Percentiles rank a stretch among this genome's conserved stretches.
Evolutionary conservation across 2,888 invertebrate genomes (phyloP).

Genomic region (Leptopilina drosophilae): DNA sequence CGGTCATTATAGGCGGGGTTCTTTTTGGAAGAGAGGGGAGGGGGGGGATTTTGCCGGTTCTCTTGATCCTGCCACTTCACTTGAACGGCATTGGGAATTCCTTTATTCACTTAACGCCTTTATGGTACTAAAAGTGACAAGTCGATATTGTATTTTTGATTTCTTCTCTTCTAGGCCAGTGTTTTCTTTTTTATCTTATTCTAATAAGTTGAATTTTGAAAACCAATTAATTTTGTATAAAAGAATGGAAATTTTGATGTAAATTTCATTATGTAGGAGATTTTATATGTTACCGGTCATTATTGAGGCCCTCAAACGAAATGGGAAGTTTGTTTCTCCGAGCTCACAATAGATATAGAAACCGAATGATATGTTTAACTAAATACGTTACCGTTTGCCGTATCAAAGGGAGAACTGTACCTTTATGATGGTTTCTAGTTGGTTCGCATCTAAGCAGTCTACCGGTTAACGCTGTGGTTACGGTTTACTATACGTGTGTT

Average conservation of each 20-base stretch:
- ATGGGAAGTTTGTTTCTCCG: slow-evolving; percentile 74
- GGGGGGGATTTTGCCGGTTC: slow-evolving; percentile 42
- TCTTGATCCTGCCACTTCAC: slow-evolving; percentile 34
- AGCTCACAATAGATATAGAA: slow-evolving; percentile 72
- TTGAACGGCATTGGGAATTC: slow-evolving; percentile 30
- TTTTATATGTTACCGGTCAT: slow-evolving; percentile 30
- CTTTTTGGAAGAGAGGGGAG: slow-evolving; percentile 55
- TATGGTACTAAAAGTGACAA: slow-evolving; percentile 41
- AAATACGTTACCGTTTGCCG: slow-evolving; percentile 71
- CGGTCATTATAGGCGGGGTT: slow-evolving; percentile 70
- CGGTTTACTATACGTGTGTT: slow-evolving; percentile 60
- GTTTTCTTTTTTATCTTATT: no score
- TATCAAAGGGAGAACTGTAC: slow-evolving; percentile 75
- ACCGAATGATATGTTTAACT: slow-evolving; percentile 76
- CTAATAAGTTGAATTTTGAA: no score
- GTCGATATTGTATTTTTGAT: slow-evolving; percentile 17
- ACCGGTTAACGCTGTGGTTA: slow-evolving; percentile 63
- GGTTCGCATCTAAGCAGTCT: slow-evolving; percentile 70
- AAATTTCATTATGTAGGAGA: background rate
- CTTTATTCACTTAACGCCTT: slow-evolving; percentile 41
- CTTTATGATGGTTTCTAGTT: slow-evolving; percentile 75
- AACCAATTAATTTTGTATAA: no score
- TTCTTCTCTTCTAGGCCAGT: no score
- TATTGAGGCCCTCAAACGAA: slow-evolving; percentile 70
- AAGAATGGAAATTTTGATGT: no score